These are phyloP conservation scores for Rotaria magnacalcarata DNA, from an alignment of 2,888 invertebrate genomes.

Conservation along the genomic window DNA sequence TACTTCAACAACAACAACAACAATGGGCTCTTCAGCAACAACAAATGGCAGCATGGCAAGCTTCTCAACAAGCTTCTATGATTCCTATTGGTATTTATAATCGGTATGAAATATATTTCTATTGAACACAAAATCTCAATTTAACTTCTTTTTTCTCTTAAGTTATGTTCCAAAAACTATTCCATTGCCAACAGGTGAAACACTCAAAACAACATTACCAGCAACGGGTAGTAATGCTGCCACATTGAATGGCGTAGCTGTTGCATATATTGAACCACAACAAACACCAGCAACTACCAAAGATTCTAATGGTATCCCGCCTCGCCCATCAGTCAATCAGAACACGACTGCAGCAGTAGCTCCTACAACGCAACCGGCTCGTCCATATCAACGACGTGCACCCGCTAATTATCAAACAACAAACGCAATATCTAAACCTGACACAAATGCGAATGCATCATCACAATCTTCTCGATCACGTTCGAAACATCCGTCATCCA, in stretches of 20 bases:
- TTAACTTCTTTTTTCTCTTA: neutral
- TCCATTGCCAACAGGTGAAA: constrained; percentile 11
- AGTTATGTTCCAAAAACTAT: constrained; percentile 4
- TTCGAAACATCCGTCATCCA: neutral
- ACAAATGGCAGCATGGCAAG: neutral
- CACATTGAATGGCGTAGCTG: neutral
- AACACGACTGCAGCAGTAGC: neutral
- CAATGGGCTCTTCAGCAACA: neutral
- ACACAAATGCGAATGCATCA: neutral
- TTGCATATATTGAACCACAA: neutral
- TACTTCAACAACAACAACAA: neutral
- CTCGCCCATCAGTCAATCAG: neutral
- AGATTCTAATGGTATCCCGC: too few species aligned
- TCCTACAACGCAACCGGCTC: neutral
- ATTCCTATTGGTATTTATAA: neutral
- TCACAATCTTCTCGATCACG: neutral
- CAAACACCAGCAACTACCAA: neutral
- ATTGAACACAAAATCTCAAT: too few species aligned
- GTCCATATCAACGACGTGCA: neutral
- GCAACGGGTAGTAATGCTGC: too few species aligned
- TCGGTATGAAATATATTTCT: neutral
- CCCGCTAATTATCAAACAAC: neutral
- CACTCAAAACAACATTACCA: neutral
- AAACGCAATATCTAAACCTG: neutral
- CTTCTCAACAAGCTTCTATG: neutral